Conservation (phyloP, 2,888 invertebrate species). For the Pandemis heparana region DNA sequence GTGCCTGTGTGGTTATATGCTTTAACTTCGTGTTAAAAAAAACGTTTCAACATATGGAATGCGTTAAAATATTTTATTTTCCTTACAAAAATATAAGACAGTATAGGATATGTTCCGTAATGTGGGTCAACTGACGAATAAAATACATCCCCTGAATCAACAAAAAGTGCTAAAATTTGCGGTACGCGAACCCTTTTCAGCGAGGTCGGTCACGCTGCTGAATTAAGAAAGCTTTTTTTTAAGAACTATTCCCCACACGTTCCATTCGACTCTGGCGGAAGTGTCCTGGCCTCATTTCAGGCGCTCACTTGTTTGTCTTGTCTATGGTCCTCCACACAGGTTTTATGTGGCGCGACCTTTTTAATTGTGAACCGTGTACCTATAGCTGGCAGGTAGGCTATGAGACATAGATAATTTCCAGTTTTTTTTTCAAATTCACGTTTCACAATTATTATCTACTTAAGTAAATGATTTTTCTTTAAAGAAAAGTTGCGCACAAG, state of each 20-base stretch:
- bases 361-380: neutral
- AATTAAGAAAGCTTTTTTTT: conserved; percentile 37
- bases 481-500: neutral
- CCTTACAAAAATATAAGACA: neutral
- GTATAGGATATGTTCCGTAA: conserved; percentile 4
- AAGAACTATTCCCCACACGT: conserved; percentile 39
- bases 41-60: neutral
- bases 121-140: conserved; percentile 29
- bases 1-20: neutral
- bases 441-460: no score
- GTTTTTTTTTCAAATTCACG: no score
- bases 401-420: neutral
- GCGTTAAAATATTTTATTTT: neutral
- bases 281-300: conserved; percentile 37
- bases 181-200: conserved; percentile 32
- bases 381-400: neutral
- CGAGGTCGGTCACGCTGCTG: conserved; percentile 22
- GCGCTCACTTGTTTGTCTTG: conserved; percentile 26
- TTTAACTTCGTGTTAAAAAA: neutral
- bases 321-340: conserved; percentile 29
- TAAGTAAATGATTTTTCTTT: no score
- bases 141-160: conserved; percentile 18
- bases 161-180: conserved; percentile 23
- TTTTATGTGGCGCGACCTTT: conserved; percentile 30
- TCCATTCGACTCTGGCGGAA: conserved; percentile 36